These are phyloP conservation scores for Odontophorus gujanensis DNA, from an alignment of 2,113 vertebrate genomes.

Conservation along the genomic window DNA sequence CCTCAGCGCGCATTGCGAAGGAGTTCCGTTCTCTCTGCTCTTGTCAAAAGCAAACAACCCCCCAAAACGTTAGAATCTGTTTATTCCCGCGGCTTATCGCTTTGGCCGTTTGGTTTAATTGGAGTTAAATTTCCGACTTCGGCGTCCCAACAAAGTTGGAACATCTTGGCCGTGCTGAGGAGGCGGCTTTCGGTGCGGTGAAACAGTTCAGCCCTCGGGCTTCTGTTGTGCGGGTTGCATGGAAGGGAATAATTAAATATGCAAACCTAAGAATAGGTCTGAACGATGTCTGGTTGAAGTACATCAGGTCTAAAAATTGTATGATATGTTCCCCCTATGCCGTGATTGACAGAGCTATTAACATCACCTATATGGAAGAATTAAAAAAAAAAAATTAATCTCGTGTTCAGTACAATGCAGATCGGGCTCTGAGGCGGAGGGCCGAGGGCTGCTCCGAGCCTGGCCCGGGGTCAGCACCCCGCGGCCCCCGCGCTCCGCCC, in stretches of 20 bases:
- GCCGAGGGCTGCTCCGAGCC: background rate
- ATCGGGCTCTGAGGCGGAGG: background rate
- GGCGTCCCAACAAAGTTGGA: background rate
- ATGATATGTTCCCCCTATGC: slow-evolving; percentile 61
- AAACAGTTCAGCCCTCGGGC: background rate
- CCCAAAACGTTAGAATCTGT: background rate
- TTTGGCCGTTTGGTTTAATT: background rate
- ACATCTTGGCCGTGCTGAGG: background rate
- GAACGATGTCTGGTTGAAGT: slow-evolving; percentile 50
- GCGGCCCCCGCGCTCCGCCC: background rate
- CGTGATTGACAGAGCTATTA: slow-evolving; percentile 75
- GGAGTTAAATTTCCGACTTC: background rate
- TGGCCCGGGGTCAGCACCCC: background rate
- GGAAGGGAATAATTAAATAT: slow-evolving; percentile 49
- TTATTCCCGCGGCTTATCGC: background rate
- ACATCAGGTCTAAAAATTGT: slow-evolving; percentile 58
- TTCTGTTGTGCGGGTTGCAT: slow-evolving; percentile 2
- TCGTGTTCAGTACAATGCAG: slow-evolving; percentile 33
- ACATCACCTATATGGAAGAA: slow-evolving; percentile 60
- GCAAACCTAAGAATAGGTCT: slow-evolving; percentile 61
- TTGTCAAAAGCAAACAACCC: background rate
- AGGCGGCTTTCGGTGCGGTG: background rate
- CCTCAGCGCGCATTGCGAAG: background rate
- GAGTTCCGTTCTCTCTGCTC: background rate
- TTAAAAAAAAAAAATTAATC: background rate